phyloP scores from a whole-genome alignment of 2,888 invertebrate species.

The Nesidiocoris tenuis region DNA sequence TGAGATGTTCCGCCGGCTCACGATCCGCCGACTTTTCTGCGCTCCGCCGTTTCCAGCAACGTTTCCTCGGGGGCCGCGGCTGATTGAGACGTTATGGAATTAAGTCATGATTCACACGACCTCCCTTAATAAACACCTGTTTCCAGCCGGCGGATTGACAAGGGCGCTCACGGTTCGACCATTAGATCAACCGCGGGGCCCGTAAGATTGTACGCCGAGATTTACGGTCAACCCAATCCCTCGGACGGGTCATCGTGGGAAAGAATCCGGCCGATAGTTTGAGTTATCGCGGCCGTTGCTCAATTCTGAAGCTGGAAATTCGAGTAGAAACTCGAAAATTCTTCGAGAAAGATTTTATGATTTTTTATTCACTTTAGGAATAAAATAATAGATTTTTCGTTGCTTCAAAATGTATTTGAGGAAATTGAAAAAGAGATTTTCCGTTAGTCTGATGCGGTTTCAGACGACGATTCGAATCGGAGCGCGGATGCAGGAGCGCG shows the following conservation, averaged over 20 bases:
- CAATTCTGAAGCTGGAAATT: too few species aligned
- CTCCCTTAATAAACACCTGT: conserved; percentile 39
- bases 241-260: conserved; percentile 30
- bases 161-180: conserved; percentile 37
- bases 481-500: too few species aligned
- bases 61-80: conserved; percentile 20
- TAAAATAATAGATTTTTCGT: too few species aligned
- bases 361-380: too few species aligned
- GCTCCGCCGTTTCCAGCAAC: not conserved
- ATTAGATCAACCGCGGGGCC: conserved; percentile 34
- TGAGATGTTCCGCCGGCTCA: conserved; percentile 30
- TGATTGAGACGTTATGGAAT: conserved; percentile 39
- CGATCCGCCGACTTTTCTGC: conserved; percentile 35
- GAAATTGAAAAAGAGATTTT: too few species aligned
- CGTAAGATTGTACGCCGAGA: conserved; percentile 28
- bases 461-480: too few species aligned
- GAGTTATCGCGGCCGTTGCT: too few species aligned
- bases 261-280: too few species aligned
- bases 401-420: too few species aligned
- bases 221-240: conserved; percentile 17
- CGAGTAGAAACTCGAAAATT: too few species aligned
- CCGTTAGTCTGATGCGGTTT: too few species aligned
- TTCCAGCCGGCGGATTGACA: conserved; percentile 23
- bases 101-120: conserved; percentile 40
- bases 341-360: too few species aligned